A percentile compares a stretch with the other conserved stretches of the same genome.
Evolutionary conservation across 2,888 invertebrate genomes (phyloP).

Genomic region (Matsumyia berberina): DNA sequence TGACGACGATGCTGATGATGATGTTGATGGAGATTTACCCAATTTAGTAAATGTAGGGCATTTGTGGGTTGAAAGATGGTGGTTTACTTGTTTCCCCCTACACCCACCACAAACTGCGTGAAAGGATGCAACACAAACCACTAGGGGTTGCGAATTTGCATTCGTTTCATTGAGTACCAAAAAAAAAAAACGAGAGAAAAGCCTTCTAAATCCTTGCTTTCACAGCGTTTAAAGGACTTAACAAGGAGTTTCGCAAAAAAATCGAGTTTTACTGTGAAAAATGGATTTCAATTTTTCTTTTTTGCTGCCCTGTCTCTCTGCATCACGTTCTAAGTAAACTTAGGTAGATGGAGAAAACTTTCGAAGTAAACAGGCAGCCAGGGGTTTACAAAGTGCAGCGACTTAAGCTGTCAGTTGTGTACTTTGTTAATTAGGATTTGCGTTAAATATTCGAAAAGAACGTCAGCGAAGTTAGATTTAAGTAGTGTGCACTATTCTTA

Average conservation of each 20-base stretch:
- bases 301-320: too few species aligned
- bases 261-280: slow-evolving; percentile 47
- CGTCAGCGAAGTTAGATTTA: slow-evolving; percentile 16
- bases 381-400: neutral
- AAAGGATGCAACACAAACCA: slow-evolving; percentile 64
- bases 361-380: slow-evolving; percentile 13
- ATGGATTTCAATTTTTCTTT: slow-evolving; percentile 22
- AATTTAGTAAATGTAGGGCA: slow-evolving; percentile 75
- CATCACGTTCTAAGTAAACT: slow-evolving; percentile 24
- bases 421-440: slow-evolving; percentile 61
- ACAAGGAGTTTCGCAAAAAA: slow-evolving; percentile 3
- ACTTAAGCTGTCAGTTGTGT: slow-evolving; percentile 40
- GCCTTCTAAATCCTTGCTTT: slow-evolving; percentile 59
- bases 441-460: slow-evolving; percentile 30
- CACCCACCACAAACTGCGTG: slow-evolving; percentile 62
- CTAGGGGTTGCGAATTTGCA: slow-evolving; percentile 33
- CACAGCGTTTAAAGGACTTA: slow-evolving; percentile 47
- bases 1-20: slow-evolving; percentile 20
- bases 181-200: slow-evolving; percentile 4
- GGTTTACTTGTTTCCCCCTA: slow-evolving; percentile 18
- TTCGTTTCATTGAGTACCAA: slow-evolving; percentile 24
- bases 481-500: neutral
- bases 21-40: slow-evolving; percentile 57
- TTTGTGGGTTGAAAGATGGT: slow-evolving; percentile 12
- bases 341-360: slow-evolving; percentile 31